Conservation (phyloP, 2,888 invertebrate genomes). For the Sesamia inferens region DNA sequence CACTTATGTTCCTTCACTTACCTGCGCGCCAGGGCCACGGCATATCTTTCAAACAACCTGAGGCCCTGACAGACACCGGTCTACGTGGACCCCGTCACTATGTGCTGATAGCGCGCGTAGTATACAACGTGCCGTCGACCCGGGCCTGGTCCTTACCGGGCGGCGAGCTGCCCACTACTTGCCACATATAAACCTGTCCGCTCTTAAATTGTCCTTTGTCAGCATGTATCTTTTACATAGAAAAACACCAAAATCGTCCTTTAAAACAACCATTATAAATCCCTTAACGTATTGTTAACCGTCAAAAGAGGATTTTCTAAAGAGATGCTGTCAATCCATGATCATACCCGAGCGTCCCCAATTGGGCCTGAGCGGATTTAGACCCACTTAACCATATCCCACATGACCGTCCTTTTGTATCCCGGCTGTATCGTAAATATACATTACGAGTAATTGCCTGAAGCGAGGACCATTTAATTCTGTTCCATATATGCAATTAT, state of each 20-base stretch:
- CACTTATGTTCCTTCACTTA: no score
- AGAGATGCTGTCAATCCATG: slow-evolving; percentile 40
- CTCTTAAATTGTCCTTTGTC: not conserved
- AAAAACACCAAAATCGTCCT: slow-evolving; percentile 31
- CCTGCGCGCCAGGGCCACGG: no score
- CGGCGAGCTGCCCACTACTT: no score
- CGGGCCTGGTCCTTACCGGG: no score
- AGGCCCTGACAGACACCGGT: no score
- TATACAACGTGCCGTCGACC: no score
- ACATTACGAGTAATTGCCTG: slow-evolving; percentile 61
- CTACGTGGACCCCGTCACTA: no score
- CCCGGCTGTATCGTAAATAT: slow-evolving; percentile 57
- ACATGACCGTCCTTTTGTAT: slow-evolving; percentile 29
- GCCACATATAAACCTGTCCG: not conserved
- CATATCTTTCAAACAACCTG: no score
- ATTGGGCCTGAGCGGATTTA: slow-evolving; percentile 39
- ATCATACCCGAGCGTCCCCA: slow-evolving; percentile 30
- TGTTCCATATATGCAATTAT: slow-evolving; percentile 22
- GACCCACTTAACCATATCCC: slow-evolving; percentile 37
- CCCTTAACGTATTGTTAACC: slow-evolving; percentile 24
- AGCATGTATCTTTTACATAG: slow-evolving; percentile 29
- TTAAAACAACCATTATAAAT: slow-evolving; percentile 19
- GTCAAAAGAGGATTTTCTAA: slow-evolving; percentile 32
- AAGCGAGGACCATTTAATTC: slow-evolving; percentile 34
- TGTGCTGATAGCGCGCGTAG: no score